A percentile compares a stretch with the other conserved stretches of the same genome.
Evolutionary conservation across 2,888 invertebrate genomes (phyloP).

Genomic region (Sympetrum striolatum): DNA sequence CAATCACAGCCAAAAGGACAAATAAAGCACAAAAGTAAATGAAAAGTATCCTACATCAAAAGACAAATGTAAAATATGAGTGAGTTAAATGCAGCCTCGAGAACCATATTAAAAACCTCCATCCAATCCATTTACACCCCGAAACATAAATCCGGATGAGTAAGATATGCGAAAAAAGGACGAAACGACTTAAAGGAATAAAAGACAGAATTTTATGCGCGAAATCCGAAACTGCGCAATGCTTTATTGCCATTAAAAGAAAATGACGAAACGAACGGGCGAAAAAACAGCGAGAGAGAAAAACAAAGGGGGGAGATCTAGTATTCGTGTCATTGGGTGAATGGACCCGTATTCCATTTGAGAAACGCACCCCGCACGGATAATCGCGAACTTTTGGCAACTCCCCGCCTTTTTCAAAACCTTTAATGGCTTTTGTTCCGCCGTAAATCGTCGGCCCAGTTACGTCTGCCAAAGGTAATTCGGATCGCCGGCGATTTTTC

Average conservation of each 20-base stretch:
- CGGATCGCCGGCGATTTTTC: background rate
- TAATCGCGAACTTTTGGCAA: background rate
- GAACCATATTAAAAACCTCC: too few species aligned
- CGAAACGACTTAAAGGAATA: too few species aligned
- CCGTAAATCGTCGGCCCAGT: background rate
- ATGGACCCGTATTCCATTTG: background rate
- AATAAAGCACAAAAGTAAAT: too few species aligned
- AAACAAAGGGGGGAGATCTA: background rate
- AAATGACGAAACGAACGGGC: background rate
- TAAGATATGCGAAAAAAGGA: too few species aligned
- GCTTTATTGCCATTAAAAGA: background rate
- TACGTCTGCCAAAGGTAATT: background rate
- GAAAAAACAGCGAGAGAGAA: background rate
- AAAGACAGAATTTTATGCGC: too few species aligned
- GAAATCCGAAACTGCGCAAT: too few species aligned
- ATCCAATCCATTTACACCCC: too few species aligned
- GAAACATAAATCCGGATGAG: too few species aligned
- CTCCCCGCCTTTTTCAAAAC: background rate
- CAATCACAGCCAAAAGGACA: too few species aligned
- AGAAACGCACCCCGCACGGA: background rate
- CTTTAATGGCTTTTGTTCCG: background rate
- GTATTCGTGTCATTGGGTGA: background rate
- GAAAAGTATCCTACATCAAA: too few species aligned
- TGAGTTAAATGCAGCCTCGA: too few species aligned
- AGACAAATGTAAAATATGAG: too few species aligned